Conservation (phyloP, 2,113 vertebrate species). For the Gymnobelideus leadbeateri region DNA sequence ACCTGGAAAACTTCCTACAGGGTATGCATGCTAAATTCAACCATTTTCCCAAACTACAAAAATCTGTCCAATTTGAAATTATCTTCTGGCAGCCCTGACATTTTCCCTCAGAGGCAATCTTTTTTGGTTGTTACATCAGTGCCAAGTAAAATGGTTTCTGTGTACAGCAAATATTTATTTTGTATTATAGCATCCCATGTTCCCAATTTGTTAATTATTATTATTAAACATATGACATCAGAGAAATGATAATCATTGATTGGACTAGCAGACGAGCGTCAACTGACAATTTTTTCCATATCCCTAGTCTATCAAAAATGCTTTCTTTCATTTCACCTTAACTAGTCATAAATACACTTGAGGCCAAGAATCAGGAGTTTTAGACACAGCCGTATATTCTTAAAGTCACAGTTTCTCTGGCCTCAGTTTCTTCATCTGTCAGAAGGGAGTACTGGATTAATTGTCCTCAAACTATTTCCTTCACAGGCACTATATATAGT, state of each 20-base stretch:
- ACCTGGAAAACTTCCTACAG: background rate
- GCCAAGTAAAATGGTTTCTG: conserved; percentile 24
- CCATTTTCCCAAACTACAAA: background rate
- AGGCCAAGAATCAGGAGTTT: background rate
- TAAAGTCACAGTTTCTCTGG: background rate
- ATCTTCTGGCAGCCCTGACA: conserved; percentile 14
- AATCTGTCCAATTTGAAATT: background rate
- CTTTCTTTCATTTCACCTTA: conserved; percentile 33
- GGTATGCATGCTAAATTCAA: background rate
- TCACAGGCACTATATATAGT: no score
- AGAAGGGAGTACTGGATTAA: no score
- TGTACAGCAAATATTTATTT: conserved; percentile 24
- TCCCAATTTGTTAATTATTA: background rate
- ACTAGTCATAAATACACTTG: background rate
- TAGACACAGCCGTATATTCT: background rate
- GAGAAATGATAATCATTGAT: background rate
- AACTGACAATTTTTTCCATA: background rate
- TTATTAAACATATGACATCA: background rate
- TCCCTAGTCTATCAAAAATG: background rate
- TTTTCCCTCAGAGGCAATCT: conserved; percentile 25
- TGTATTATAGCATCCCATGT: background rate
- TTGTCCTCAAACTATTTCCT: no score
- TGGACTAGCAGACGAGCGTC: background rate
- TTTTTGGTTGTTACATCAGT: conserved; percentile 10
- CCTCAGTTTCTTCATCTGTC: background rate